Percentiles rank a stretch among this genome's conserved stretches.
Conservation (phyloP, 2,113 vertebrate species). For the Gallinago jamesoni region DNA sequence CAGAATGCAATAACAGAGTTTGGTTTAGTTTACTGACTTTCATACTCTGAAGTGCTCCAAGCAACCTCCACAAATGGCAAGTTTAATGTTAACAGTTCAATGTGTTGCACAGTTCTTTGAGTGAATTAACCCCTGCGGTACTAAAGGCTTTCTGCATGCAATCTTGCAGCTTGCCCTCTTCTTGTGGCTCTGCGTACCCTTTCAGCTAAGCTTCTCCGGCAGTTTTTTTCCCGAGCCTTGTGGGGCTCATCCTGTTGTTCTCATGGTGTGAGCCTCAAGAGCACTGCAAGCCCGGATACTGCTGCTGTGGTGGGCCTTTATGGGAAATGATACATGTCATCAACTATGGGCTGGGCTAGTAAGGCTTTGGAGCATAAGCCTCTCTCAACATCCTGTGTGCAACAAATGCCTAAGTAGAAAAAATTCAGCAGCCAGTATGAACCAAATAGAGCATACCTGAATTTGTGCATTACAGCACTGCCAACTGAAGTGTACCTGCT, state of each 20-base stretch:
- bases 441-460: not conserved
- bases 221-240: not conserved
- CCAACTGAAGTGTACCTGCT: not conserved
- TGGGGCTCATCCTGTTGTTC: not conserved
- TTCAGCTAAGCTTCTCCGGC: not conserved
- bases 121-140: not conserved
- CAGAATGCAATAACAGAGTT: not conserved
- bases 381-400: not conserved
- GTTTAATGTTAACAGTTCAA: not conserved
- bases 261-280: not conserved
- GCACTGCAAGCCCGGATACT: not conserved
- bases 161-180: not conserved
- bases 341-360: not conserved
- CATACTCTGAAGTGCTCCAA: not conserved
- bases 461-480: not conserved
- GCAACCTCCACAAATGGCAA: not conserved
- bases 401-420: not conserved
- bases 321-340: not conserved
- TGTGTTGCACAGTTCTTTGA: not conserved
- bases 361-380: not conserved
- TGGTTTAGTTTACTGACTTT: conserved; percentile 24
- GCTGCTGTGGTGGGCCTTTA: not conserved
- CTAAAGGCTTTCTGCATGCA: not conserved
- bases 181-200: not conserved
- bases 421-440: not conserved